Conservation (phyloP, 2,113 vertebrate species). For the Tringa solitaria region DNA sequence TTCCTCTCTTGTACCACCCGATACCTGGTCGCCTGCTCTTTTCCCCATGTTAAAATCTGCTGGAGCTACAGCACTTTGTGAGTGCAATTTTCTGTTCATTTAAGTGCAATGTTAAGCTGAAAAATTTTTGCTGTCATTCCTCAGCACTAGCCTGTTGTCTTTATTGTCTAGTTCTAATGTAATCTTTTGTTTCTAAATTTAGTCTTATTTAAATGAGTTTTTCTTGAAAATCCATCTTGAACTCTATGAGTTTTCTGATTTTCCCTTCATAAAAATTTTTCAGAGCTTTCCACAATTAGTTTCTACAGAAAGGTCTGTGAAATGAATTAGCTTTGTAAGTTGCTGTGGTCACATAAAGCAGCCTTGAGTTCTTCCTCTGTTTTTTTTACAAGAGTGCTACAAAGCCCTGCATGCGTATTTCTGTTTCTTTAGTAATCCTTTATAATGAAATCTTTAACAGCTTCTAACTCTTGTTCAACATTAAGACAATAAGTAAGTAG, state of each 20-base stretch:
- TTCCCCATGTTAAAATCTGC: background rate
- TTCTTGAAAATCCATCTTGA: background rate
- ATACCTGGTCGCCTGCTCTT: background rate
- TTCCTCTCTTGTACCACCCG: background rate
- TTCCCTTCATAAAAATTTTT: background rate
- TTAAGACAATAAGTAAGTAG: background rate
- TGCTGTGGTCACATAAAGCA: background rate
- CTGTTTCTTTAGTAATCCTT: background rate
- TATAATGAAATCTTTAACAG: background rate
- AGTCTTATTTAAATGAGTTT: background rate
- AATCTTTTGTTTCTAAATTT: background rate
- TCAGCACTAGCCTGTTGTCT: background rate
- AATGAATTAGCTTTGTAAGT: background rate
- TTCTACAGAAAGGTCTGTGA: background rate
- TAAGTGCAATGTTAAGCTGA: background rate
- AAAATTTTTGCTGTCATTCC: background rate
- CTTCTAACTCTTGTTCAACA: background rate
- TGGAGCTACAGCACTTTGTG: background rate
- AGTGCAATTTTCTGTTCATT: background rate
- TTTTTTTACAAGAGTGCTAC: background rate
- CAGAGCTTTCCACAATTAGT: background rate
- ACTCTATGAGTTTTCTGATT: background rate
- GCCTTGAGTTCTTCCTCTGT: background rate
- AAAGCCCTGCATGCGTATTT: background rate
- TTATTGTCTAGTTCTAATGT: background rate